These are phyloP conservation scores for Neogobius melanostomus DNA, from an alignment of 2,113 vertebrate genomes.

Conservation along the genomic window DNA sequence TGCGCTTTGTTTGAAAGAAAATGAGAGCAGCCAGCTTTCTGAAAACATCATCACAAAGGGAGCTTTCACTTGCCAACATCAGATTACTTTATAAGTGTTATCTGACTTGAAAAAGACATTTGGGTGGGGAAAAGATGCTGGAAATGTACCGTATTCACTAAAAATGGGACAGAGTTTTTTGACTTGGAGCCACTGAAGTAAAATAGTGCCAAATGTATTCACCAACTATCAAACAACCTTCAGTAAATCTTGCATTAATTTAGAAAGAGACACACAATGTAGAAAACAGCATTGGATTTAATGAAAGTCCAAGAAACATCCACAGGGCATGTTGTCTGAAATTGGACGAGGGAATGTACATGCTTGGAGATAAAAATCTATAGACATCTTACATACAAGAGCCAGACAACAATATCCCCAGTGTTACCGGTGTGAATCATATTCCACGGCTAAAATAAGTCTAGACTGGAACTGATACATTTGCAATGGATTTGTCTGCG, in stretches of 20 bases:
- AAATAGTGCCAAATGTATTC: slow-evolving; percentile 26
- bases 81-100: slow-evolving; percentile 52
- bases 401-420: slow-evolving; percentile 11
- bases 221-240: slow-evolving; percentile 3
- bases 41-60: slow-evolving; percentile 44
- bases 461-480: background rate
- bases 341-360: slow-evolving; percentile 57
- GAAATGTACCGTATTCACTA: slow-evolving; percentile 16
- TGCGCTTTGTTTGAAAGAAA: slow-evolving; percentile 62
- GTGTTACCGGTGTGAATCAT: background rate
- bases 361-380: slow-evolving; percentile 42
- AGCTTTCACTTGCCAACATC: slow-evolving; percentile 51
- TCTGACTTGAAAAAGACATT: slow-evolving; percentile 19
- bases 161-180: slow-evolving; percentile 31
- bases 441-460: background rate
- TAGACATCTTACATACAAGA: slow-evolving; percentile 11
- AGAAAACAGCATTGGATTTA: slow-evolving; percentile 50
- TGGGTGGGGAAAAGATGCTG: slow-evolving; percentile 10
- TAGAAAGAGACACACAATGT: slow-evolving; percentile 23
- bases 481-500: background rate
- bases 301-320: slow-evolving; percentile 26
- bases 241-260: slow-evolving; percentile 1
- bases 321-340: slow-evolving; percentile 23
- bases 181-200: slow-evolving; percentile 28
- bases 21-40: slow-evolving; percentile 59